Evolutionary conservation across 2,888 invertebrate genomes (phyloP), one percentile per base, ranked within the genome.

Genomic region (Eulithis testata): DNA sequence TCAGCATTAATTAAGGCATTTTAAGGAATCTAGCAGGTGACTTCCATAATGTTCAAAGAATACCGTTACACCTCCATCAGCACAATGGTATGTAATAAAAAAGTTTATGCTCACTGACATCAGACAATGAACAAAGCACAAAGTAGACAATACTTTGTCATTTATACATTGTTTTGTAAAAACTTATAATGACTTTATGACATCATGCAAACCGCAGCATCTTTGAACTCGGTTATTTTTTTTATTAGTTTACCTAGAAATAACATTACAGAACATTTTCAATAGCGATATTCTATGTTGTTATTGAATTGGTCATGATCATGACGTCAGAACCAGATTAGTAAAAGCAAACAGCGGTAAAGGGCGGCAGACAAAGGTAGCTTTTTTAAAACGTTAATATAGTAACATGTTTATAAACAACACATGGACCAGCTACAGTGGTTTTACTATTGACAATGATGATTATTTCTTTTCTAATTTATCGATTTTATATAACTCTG

Each of bases 101-200:
- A 69, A 14, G 57, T 63, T 68, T 53, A 68, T 60, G 61, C 68
- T 68, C 57, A 61, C 64, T 58, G 67, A 61, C 60, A 66, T 68
- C 59, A 68, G 57, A 73, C 71, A 73, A 73, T 71, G 51, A 58
- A 69, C 69, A 73, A 69, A 62, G 54, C 60, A 62, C 63, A 65
- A 66, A 62, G 58, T 62, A 62, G 63, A 72, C 68, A 69, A 68
- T 72, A 67, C 63, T 56, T 27, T 37, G 36, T 53, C 53, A 56
- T 52, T 58, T 58, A 49, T n/a, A 63, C 58, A 58, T 44, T 40
- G 36, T 53, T 54, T 37, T 57, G 31, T 47, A 53, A 56, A 60
- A 60, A 60, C 36, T 1, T 36, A 43, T 36, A 43, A 4, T 43
- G 21, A 40, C 8, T 27, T 37, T 53, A 65, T 65, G 61, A 65